Percentiles rank a stretch among this genome's conserved stretches.
phyloP scores from a whole-genome alignment of 2,797 vertebrate genomes.

The Poeciliopsis turneri region DNA sequence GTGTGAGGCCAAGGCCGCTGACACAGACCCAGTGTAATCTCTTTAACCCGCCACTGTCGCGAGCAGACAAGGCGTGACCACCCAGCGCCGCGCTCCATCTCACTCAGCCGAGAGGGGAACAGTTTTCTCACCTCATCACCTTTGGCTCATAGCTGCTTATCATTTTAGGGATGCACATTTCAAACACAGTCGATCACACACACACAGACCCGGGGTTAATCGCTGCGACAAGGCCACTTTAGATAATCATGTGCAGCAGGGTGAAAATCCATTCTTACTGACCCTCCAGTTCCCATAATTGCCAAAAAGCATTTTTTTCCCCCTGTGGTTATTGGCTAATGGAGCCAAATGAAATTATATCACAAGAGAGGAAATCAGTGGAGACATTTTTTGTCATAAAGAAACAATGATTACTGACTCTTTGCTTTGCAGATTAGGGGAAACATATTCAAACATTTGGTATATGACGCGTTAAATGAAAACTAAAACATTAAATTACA shows the following conservation, averaged over 20 bases:
- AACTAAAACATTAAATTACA: slow-evolving; percentile 75
- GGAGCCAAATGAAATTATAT: slow-evolving; percentile 70
- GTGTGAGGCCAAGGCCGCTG: slow-evolving; percentile 85
- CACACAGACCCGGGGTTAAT: slow-evolving; percentile 50
- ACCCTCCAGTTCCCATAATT: slow-evolving; percentile 67
- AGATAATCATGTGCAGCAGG: slow-evolving; percentile 60
- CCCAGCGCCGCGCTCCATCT: slow-evolving; percentile 86
- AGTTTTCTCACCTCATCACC: slow-evolving; percentile 63
- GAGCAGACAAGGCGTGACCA: slow-evolving; percentile 86
- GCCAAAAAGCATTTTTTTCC: slow-evolving; percentile 41
- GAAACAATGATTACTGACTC: slow-evolving; percentile 65
- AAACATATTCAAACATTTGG: slow-evolving; percentile 76
- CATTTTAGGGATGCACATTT: slow-evolving; percentile 54
- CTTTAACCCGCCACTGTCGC: slow-evolving; percentile 90
- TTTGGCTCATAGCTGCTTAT: slow-evolving; percentile 58
- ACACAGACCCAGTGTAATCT: slow-evolving; percentile 91
- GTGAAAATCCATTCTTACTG: slow-evolving; percentile 67
- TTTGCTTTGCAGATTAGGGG: slow-evolving; percentile 68
- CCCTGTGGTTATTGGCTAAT: slow-evolving; percentile 72
- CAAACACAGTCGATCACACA: slow-evolving; percentile 50
- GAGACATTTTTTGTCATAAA: slow-evolving; percentile 63
- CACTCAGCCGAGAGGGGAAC: slow-evolving; percentile 64
- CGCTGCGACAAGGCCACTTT: slow-evolving; percentile 63
- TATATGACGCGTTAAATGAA: slow-evolving; percentile 85
- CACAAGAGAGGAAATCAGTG: slow-evolving; percentile 52